phyloP scores from a whole-genome alignment of 2,797 vertebrate genomes.

The Gallinago solitaria region DNA sequence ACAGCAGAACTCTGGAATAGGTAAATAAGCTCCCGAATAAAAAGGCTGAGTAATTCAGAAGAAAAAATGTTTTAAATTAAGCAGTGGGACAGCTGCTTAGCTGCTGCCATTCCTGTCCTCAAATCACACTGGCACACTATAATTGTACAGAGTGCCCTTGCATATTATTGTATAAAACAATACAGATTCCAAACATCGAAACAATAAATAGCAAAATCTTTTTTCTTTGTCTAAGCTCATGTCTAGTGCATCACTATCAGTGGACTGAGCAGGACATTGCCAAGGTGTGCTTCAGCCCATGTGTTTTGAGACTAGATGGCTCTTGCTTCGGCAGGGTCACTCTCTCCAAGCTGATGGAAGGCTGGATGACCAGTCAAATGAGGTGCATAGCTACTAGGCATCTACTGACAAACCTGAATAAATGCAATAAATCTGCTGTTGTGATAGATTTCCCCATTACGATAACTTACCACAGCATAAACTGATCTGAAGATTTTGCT shows the following conservation, averaged over 20 bases:
- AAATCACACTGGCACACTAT: background rate
- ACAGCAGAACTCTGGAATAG: background rate
- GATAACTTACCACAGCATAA: background rate
- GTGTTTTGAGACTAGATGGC: background rate
- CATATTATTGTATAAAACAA: background rate
- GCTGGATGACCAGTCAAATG: background rate
- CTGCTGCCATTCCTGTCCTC: background rate
- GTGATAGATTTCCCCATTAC: background rate
- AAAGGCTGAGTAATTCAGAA: background rate
- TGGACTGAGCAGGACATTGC: background rate
- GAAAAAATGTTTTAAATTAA: constrained; percentile 18
- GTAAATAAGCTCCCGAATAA: background rate
- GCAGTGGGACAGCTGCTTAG: background rate
- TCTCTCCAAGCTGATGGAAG: background rate
- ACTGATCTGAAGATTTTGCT: background rate
- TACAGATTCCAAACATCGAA: background rate
- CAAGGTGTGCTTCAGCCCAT: background rate
- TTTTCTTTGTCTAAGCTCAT: background rate
- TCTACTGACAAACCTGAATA: background rate
- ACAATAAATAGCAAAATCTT: background rate
- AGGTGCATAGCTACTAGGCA: background rate
- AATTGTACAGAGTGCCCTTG: background rate
- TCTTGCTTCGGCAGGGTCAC: background rate
- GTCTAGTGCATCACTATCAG: background rate
- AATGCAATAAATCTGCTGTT: background rate